Evolutionary conservation across 2,888 invertebrate species (phyloP), one percentile per base, ranked within the genome.

Genomic region (Aethes cnicana): DNA sequence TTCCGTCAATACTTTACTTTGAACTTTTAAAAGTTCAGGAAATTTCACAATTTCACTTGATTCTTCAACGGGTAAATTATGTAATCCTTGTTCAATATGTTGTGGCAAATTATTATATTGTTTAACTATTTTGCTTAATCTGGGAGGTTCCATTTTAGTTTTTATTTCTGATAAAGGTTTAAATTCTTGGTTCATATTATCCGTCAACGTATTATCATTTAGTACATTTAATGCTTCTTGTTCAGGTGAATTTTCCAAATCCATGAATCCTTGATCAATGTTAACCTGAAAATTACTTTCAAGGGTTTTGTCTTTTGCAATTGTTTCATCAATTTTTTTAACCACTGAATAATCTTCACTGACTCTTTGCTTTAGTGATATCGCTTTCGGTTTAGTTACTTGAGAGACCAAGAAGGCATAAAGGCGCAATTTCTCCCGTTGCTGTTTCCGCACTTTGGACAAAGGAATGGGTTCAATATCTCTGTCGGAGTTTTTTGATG

Each of bases 351-450:
- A 85, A 62, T 80, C 77, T 64, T 78, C 74, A 62, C 74, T 73
- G 9, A 86, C 70, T 74, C 80, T 84, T 61, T 86, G 86, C 61
- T 82, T 79, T 21, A 87, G 62, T 8, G 87, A 63, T 6, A 87
- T 68, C 30, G 75, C 62, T 69, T 77, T 85, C 7, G 87, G 86
- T 53, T 72, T 79, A 0, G 72, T 68, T 56, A 87, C 56, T 64
- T 87, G 82, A 11, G 81, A 74, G 5, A 75, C 80, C 9, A 87
- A 53, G 63, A 84, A 74, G 5, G 82, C 74, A 62, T 87, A 87
- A 1, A 87, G 68, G 57, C 75, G 85, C 26, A 82, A 76, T 49
- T 79, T 81, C 32, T 74, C 59, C 44, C 84, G 73, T 11, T 78
- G 75, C 56, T 76, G 66, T 56, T 72, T 67, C 4, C 87, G 69